These are phyloP conservation scores for Platypus cylindrus DNA, from an alignment of 2,888 invertebrate species.

Conservation along the genomic window DNA sequence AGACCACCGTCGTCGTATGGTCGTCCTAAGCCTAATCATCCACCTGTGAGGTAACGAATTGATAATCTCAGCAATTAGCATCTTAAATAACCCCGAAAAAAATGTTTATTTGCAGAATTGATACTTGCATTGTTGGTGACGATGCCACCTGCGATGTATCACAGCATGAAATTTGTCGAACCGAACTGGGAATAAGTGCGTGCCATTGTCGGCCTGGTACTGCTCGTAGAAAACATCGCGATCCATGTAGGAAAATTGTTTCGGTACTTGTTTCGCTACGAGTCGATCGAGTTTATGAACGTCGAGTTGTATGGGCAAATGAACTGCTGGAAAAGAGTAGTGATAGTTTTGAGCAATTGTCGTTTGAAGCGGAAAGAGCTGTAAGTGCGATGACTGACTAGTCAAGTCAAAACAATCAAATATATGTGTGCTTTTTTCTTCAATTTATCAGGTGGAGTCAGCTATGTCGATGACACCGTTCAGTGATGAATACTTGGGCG, in stretches of 20 bases:
- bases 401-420: background rate
- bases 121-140: slow-evolving; percentile 89
- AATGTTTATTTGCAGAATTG: slow-evolving; percentile 46
- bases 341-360: slow-evolving; percentile 68
- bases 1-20: slow-evolving; percentile 45
- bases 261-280: slow-evolving; percentile 67
- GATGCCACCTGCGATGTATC: slow-evolving; percentile 81
- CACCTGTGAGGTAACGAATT: slow-evolving; percentile 47
- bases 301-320: slow-evolving; percentile 63
- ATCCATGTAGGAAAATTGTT: slow-evolving; percentile 66
- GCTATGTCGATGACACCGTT: slow-evolving; percentile 88
- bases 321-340: slow-evolving; percentile 64
- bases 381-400: slow-evolving; percentile 42
- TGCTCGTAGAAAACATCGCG: slow-evolving; percentile 56
- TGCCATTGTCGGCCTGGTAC: slow-evolving; percentile 77
- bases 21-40: slow-evolving; percentile 42
- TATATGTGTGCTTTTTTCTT: background rate
- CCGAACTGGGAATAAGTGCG: slow-evolving; percentile 76
- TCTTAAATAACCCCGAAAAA: background rate
- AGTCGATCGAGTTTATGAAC: slow-evolving; percentile 72
- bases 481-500: slow-evolving; percentile 73
- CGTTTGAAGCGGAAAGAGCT: slow-evolving; percentile 76
- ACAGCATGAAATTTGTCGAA: slow-evolving; percentile 77
- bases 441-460: slow-evolving; percentile 59
- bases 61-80: background rate